phyloP scores from a whole-genome alignment of 2,888 invertebrate species.

The Cheilosia impressa region DNA sequence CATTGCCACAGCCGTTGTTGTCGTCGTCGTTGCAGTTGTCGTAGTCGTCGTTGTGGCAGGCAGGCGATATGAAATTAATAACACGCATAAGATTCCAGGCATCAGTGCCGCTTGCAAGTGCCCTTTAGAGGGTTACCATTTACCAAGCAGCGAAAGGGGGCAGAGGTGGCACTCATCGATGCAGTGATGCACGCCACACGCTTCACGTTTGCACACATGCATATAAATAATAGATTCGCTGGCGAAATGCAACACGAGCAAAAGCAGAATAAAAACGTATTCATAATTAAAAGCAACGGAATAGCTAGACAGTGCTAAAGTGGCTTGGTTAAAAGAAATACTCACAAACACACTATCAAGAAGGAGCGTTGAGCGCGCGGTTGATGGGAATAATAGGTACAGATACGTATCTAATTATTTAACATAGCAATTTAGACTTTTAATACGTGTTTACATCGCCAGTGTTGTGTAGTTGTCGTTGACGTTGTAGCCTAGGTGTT shows the following conservation, averaged over 20 bases:
- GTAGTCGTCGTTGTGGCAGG: conserved; percentile 5
- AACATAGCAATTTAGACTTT: conserved; percentile 68
- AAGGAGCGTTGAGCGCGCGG: conserved; percentile 35
- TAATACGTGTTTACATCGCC: conserved; percentile 63
- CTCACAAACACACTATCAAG: conserved; percentile 11
- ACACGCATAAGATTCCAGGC: conserved; percentile 47
- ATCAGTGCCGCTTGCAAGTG: conserved; percentile 7
- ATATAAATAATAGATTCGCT: conserved; percentile 56
- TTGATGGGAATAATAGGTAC: conserved; percentile 48
- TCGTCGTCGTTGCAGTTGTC: background rate
- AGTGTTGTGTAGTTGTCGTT: conserved; percentile 46
- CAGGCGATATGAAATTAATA: conserved; percentile 67
- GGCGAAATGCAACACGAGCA: conserved; percentile 52
- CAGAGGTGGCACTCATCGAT: conserved; percentile 51
- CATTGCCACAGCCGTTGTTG: background rate
- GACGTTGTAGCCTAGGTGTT: background rate
- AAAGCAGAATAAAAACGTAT: conserved; percentile 18
- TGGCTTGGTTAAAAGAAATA: conserved; percentile 1
- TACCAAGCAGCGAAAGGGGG: conserved; percentile 3
- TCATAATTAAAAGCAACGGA: conserved; percentile 46
- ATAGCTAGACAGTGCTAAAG: conserved; percentile 21
- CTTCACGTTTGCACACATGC: conserved; percentile 52
- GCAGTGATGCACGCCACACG: conserved; percentile 69
- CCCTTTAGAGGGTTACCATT: conserved; percentile 6
- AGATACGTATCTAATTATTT: conserved; percentile 70